Conservation (phyloP, 2,797 vertebrate genomes). For the Aphelocoma californica region DNA sequence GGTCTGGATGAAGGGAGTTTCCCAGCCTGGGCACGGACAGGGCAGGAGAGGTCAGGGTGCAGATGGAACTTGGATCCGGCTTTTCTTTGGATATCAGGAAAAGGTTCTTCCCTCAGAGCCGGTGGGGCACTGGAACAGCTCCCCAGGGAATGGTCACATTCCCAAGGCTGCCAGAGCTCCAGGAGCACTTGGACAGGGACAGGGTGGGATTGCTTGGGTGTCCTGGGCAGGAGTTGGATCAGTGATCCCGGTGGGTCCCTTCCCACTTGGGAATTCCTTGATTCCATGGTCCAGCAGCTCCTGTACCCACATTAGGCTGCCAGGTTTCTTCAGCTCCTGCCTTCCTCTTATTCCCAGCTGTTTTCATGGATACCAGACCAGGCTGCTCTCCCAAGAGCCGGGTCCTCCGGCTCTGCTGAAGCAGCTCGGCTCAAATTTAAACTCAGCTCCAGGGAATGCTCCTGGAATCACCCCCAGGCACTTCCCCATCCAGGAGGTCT, state of each 20-base stretch:
- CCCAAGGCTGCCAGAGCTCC: neutral
- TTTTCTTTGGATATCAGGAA: neutral
- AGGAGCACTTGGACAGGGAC: neutral
- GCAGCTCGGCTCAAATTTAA: neutral
- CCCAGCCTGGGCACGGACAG: neutral
- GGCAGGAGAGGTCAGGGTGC: neutral
- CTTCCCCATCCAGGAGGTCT: fast-evolving
- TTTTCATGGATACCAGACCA: fast-evolving
- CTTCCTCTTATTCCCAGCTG: neutral
- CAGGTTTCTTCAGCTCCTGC: neutral
- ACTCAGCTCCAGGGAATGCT: neutral
- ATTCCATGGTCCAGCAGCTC: neutral
- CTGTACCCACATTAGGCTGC: fast-evolving
- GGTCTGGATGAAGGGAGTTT: neutral
- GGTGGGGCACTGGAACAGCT: neutral
- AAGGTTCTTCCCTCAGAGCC: fast-evolving
- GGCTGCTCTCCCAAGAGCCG: neutral
- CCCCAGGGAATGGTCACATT: neutral
- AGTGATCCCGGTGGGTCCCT: fast-evolving
- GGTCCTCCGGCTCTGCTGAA: neutral
- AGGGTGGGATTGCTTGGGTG: neutral
- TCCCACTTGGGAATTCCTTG: neutral
- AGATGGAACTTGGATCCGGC: neutral
- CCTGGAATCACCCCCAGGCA: fast-evolving
- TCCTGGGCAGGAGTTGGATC: neutral